A percentile compares a stretch with the other conserved stretches of the same genome.
Evolutionary conservation across 1,140 invertebrate genomes (phyloP).

Genomic region (Aphis craccivora): DNA sequence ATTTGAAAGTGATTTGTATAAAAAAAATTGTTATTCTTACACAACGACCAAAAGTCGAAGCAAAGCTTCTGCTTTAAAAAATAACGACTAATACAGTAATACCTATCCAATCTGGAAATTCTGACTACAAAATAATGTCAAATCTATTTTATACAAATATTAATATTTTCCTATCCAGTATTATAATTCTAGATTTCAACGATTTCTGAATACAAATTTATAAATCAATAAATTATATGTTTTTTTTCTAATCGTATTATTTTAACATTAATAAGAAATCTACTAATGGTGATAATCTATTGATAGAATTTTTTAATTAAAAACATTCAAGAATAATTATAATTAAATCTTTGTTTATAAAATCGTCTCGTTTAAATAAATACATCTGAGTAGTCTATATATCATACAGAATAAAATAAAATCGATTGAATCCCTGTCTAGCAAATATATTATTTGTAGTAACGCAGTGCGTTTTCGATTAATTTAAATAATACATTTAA

Average conservation of each 20-base stretch:
- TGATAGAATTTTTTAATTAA: neutral
- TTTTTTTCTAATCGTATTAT: neutral
- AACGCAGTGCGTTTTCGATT: neutral
- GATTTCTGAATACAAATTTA: neutral
- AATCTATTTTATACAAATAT: neutral
- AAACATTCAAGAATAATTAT: neutral
- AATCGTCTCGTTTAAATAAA: neutral
- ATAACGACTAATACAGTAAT: neutral
- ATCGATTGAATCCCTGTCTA: neutral
- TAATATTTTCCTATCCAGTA: neutral
- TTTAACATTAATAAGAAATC: neutral
- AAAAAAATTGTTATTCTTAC: neutral
- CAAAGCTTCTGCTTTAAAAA: neutral
- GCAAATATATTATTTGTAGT: neutral
- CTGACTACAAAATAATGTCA: neutral
- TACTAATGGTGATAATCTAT: neutral
- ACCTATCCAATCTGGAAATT: neutral
- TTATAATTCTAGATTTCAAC: neutral
- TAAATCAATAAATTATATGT: neutral
- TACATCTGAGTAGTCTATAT: neutral
- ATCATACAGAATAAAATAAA: neutral
- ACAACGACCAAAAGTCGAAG: too few species aligned
- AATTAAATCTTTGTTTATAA: neutral
- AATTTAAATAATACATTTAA: slow-evolving; percentile 17
- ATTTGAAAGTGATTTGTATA: neutral